Conservation (phyloP, 2,797 vertebrate genomes). For the Sebastes paucispinis region DNA sequence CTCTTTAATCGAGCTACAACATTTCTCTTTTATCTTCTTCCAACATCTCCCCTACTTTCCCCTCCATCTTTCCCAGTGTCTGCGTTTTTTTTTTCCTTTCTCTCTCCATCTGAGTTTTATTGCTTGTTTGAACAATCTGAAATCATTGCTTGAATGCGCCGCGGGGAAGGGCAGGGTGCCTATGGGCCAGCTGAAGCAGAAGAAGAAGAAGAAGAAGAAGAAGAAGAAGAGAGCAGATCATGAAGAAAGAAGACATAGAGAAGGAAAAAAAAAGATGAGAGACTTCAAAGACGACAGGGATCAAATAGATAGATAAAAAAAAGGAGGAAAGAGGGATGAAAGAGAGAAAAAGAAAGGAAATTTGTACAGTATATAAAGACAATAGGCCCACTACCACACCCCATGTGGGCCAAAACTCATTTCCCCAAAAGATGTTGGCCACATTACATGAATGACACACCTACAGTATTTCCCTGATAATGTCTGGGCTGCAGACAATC, state of each 20-base stretch:
- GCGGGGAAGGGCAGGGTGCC: conserved; percentile 52
- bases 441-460: conserved; percentile 48
- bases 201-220: background rate
- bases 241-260: background rate
- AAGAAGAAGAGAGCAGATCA: conserved; percentile 1
- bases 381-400: conserved; percentile 60
- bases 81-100: conserved; percentile 5
- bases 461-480: conserved; percentile 11
- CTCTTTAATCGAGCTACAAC: background rate
- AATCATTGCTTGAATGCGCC: conserved; percentile 43
- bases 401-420: conserved; percentile 37
- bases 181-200: conserved; percentile 28
- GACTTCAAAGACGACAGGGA: background rate
- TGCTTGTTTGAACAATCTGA: conserved; percentile 44
- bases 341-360: background rate
- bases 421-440: conserved; percentile 33
- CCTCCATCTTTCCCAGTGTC: conserved; percentile 5
- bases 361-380: conserved; percentile 10
- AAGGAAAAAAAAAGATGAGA: background rate
- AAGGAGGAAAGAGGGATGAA: background rate
- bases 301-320: background rate
- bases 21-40: conserved; percentile 37
- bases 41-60: conserved; percentile 30
- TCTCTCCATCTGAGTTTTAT: conserved; percentile 49
- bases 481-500: conserved; percentile 11